phyloP scores from a whole-genome alignment of 2,113 vertebrate genomes.

The Tragelaphus strepsiceros region DNA sequence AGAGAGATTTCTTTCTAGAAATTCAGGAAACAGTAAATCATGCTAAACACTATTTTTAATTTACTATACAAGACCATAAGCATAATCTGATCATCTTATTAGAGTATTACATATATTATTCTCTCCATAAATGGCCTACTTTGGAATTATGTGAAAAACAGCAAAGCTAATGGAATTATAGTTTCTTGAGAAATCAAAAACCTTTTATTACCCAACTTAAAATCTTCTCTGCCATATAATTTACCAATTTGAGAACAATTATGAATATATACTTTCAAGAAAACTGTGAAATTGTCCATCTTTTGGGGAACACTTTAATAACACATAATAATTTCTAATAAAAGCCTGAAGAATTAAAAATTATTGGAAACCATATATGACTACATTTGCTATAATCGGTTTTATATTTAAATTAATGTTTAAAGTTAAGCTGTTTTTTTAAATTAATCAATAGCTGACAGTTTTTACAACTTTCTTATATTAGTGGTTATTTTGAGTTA shows the following conservation, averaged over 20 bases:
- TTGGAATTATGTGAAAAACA: not conserved
- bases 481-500: not conserved
- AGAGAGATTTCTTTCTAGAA: not conserved
- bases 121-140: too few species aligned
- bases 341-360: not conserved
- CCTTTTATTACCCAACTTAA: not conserved
- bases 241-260: not conserved
- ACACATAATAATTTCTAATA: not conserved
- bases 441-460: not conserved
- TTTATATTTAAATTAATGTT: not conserved
- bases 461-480: not conserved
- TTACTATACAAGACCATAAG: not conserved
- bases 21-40: not conserved
- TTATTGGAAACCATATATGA: not conserved
- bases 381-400: not conserved
- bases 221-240: not conserved
- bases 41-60: not conserved
- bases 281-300: not conserved
- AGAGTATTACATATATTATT: not conserved
- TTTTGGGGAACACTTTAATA: not conserved
- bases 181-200: not conserved
- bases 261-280: not conserved
- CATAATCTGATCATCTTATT: not conserved
- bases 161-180: not conserved
- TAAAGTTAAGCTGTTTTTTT: not conserved